Percentiles rank a stretch among this genome's conserved stretches.
Conservation (phyloP, 2,113 vertebrate genomes). For the Daboia siamensis region DNA sequence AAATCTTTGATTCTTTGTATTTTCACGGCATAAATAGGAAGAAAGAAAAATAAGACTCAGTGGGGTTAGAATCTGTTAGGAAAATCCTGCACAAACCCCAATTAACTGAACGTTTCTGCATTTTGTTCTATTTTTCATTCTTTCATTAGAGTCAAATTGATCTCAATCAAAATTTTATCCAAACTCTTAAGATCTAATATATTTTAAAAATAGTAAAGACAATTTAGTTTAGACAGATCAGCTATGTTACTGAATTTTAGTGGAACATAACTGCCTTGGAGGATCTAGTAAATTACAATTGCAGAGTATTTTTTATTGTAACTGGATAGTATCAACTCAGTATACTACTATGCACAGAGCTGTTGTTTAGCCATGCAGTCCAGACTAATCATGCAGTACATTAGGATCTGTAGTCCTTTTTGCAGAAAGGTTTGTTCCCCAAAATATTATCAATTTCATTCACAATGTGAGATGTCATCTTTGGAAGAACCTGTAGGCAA, state of each 20-base stretch:
- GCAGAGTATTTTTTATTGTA: constrained; percentile 64
- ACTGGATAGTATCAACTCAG: constrained; percentile 38
- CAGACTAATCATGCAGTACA: constrained; percentile 61
- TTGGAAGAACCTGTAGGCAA: constrained; percentile 87
- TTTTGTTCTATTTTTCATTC: neutral
- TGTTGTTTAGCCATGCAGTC: constrained; percentile 66
- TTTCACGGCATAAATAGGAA: constrained; percentile 64
- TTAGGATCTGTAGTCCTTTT: constrained; percentile 97
- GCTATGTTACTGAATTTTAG: constrained; percentile 68
- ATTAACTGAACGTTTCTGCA: neutral
- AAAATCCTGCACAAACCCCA: neutral
- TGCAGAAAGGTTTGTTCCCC: constrained; percentile 92
- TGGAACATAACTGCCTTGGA: constrained; percentile 73
- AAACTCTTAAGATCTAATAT: neutral
- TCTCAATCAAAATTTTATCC: neutral
- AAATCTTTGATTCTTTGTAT: constrained; percentile 49
- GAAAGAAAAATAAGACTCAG: neutral
- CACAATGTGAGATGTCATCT: constrained; percentile 95
- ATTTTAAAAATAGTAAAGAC: constrained; percentile 48
- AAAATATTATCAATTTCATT: constrained; percentile 94
- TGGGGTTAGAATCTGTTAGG: neutral
- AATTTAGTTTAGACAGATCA: constrained; percentile 63
- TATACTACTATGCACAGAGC: constrained; percentile 59
- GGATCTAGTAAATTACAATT: constrained; percentile 65
- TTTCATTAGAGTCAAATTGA: neutral